Conservation (phyloP, 2,113 vertebrate genomes). For the Henicopernis longicauda region DNA sequence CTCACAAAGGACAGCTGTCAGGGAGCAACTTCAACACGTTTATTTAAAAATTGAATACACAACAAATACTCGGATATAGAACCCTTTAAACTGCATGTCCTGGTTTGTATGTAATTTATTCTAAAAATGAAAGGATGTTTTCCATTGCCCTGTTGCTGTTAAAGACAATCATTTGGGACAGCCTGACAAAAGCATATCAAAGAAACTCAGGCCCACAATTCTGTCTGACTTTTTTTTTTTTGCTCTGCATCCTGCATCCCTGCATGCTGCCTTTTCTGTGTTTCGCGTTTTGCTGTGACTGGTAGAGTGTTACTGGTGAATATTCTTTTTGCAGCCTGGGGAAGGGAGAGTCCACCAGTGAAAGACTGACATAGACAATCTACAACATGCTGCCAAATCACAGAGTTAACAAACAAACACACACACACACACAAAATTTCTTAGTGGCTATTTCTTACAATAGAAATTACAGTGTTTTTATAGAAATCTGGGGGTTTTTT, state of each 20-base stretch:
- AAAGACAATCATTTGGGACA: background rate
- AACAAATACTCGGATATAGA: background rate
- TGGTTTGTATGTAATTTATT: background rate
- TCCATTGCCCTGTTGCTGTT: background rate
- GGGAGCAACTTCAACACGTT: background rate
- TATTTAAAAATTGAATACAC: background rate
- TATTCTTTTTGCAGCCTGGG: background rate
- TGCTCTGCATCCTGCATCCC: background rate
- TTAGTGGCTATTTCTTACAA: background rate
- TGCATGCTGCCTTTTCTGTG: background rate
- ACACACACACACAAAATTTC: background rate
- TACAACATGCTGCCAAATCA: background rate
- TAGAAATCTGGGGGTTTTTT: background rate
- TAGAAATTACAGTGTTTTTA: background rate
- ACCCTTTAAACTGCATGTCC: background rate
- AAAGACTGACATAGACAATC: background rate
- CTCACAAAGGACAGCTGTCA: background rate
- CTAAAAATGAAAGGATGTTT: background rate
- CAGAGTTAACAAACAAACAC: background rate
- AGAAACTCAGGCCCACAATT: background rate
- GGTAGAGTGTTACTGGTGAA: background rate
- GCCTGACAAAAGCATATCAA: background rate
- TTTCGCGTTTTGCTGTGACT: background rate
- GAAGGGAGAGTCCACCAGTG: background rate
- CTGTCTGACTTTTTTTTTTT: background rate